Evolutionary conservation across 1,140 invertebrate species (phyloP).

Genomic region (Drosophila ogumai): DNA sequence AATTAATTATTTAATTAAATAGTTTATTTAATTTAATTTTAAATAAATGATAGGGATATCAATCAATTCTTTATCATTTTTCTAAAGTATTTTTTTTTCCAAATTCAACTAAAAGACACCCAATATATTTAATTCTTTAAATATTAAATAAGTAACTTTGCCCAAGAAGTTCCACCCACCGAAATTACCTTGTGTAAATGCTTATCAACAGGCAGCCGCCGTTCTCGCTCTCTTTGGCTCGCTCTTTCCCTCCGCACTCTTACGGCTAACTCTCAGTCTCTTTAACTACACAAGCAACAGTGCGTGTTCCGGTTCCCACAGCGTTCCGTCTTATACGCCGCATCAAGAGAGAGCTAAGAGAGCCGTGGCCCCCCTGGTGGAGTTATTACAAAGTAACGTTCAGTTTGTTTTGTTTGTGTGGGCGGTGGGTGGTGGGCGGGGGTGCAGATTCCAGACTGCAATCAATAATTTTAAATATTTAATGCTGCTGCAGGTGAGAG

Average conservation of each 20-base stretch:
- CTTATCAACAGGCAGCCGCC: constrained; percentile 72
- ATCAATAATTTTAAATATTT: constrained; percentile 85
- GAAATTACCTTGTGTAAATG: constrained; percentile 25
- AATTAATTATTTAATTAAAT: too few species aligned
- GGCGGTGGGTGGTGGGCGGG: constrained; percentile 27
- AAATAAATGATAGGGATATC: too few species aligned
- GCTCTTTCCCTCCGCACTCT: not conserved
- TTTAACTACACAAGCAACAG: not conserved
- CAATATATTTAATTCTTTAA: too few species aligned
- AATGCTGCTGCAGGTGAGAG: constrained; percentile 60
- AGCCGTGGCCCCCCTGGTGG: not conserved
- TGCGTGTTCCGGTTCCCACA: constrained; percentile 12
- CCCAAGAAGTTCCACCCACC: constrained; percentile 12
- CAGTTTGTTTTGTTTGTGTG: constrained; percentile 58
- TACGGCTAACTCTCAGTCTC: not conserved
- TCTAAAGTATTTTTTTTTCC: not conserved
- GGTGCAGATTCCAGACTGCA: constrained; percentile 51
- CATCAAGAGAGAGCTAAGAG: constrained; percentile 3
- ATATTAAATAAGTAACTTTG: not conserved
- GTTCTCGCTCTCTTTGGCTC: not conserved
- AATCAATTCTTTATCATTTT: not conserved
- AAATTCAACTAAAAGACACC: not conserved
- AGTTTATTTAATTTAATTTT: too few species aligned
- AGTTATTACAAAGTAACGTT: constrained; percentile 80
- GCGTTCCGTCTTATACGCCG: constrained; percentile 66